Evolutionary conservation across 2,113 vertebrate genomes (phyloP).

Genomic region (Empidonax traillii): DNA sequence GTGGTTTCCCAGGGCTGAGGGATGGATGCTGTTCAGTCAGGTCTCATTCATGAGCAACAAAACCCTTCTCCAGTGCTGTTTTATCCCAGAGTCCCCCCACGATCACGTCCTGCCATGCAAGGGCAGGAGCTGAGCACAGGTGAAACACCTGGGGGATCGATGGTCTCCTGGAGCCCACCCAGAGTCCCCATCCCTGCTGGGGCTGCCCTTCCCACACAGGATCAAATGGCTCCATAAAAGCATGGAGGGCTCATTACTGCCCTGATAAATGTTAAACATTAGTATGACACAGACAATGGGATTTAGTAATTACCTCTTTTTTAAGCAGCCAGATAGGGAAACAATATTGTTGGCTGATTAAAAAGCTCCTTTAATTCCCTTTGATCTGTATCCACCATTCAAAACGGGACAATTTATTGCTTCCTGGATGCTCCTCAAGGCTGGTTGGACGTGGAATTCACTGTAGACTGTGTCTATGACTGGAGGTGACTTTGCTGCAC

Average conservation of each 20-base stretch:
- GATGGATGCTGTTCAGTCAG: neutral
- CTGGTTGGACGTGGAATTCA: rapidly evolving
- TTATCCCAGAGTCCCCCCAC: rapidly evolving
- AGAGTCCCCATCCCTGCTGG: neutral
- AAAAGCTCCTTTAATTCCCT: conserved; percentile 5
- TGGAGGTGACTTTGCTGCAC: neutral
- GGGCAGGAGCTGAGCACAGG: neutral
- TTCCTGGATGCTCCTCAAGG: conserved; percentile 29
- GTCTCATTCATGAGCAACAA: neutral
- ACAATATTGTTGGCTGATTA: neutral
- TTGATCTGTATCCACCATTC: conserved; percentile 28
- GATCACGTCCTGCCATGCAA: neutral
- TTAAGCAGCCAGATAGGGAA: neutral
- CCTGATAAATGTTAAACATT: conserved; percentile 1
- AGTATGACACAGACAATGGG: neutral
- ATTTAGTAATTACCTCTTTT: neutral
- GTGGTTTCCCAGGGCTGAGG: neutral
- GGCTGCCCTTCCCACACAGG: neutral
- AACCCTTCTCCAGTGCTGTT: neutral
- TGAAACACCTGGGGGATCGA: rapidly evolving
- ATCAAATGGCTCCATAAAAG: neutral
- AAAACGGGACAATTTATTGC: conserved; percentile 33
- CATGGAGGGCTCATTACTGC: neutral
- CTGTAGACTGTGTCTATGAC: neutral
- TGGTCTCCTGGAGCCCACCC: neutral